Evolutionary conservation across 1,140 invertebrate species (phyloP), one percentile per base, ranked within the genome.

Genomic region (Penaeus vannamei): DNA sequence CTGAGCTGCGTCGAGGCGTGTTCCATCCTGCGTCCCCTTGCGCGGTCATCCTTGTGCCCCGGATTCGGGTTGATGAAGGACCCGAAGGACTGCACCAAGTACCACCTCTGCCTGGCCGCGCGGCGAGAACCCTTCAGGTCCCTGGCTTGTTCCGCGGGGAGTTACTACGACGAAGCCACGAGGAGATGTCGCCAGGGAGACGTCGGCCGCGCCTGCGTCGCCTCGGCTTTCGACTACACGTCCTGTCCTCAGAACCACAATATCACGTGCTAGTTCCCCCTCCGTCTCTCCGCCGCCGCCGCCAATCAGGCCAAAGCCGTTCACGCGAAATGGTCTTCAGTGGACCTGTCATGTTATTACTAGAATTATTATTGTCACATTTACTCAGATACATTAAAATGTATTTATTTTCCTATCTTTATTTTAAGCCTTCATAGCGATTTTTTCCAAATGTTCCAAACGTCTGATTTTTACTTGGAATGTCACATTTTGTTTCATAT

Each of bases 81-180:
- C 84, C 61, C 84, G 20, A 29, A 0, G 1, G 85, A 86, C 32
- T 86, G 85, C 76, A 86, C 85, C 19, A 86, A 86, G 29, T 80
- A 81, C 29, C 22, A 80, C 59, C 17, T 81, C n/a, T 86, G 85
- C 76, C 22, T 29, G 19, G 23, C 4, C 14, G 20, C 3, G 64
- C 2, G 32, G 8, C 2, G 23, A 29, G 76, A 36, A 7, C 14
- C 19, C 10, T 29, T 42, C 32, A n/a, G 29, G 26, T 64, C 23
- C 32, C 23, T 42, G 64, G 3, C 5, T 7, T 79, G 76, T 79
- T 42, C 61, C 29, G 8, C 4, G 42, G 32, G 26, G 3, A 69
- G 26, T 26, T 46, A 46, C 26, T 85, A 36, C 62, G 32, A 46
- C 36, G 36, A 46, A 53, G 53, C 5, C 53, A 14, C 53, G 53